A percentile compares a stretch with the other conserved stretches of the same genome.
These are phyloP conservation scores for Acrossocheilus fasciatus DNA, from an alignment of 2,797 vertebrate genomes.

Conservation along the genomic window DNA sequence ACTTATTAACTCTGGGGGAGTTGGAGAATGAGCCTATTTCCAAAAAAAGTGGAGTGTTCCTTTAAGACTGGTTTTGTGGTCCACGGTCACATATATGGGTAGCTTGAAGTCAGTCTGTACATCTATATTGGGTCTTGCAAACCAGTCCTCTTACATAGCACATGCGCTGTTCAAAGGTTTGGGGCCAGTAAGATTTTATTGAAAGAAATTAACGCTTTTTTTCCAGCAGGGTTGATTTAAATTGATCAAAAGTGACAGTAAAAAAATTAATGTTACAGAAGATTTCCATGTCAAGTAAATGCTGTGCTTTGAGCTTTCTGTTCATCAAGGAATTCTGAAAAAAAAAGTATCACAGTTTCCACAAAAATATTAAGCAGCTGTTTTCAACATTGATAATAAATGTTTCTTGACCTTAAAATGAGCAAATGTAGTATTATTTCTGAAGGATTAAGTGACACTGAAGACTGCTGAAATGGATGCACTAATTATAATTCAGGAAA, in stretches of 20 bases:
- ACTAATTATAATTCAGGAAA: neutral
- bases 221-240: neutral
- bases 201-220: neutral
- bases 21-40: no score
- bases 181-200: neutral
- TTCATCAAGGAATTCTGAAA: neutral
- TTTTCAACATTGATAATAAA: neutral
- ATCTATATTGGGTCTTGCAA: neutral
- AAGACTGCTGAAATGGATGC: neutral
- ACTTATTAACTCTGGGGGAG: no score
- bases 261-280: neutral
- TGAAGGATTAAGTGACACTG: neutral
- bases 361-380: neutral
- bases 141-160: neutral
- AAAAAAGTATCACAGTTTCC: neutral
- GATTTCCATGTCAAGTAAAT: neutral
- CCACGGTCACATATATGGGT: neutral
- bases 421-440: neutral
- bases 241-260: neutral
- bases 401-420: neutral
- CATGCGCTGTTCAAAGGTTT: neutral
- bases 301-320: neutral
- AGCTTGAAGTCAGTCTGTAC: neutral
- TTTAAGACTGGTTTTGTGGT: no score
- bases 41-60: no score